These are phyloP conservation scores for Ovibos moschatus DNA, from an alignment of 2,113 vertebrate genomes.

Conservation along the genomic window DNA sequence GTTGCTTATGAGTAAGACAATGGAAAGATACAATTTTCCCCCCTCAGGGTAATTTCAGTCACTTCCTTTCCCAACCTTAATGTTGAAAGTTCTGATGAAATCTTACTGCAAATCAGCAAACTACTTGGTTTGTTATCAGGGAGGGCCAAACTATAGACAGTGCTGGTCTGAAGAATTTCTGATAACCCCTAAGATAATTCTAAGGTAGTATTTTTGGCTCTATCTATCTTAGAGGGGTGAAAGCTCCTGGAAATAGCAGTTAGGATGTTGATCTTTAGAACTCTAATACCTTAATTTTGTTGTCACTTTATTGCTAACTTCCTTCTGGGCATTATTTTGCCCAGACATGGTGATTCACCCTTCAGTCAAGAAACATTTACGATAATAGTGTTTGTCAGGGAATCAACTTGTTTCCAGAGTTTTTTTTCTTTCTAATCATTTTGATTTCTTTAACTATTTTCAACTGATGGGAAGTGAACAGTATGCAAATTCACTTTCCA, in stretches of 20 bases:
- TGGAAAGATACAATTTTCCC: neutral
- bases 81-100: neutral
- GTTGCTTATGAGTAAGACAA: neutral
- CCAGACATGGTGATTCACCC: neutral
- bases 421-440: neutral
- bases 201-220: neutral
- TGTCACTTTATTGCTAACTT: conserved; percentile 27
- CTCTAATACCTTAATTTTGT: conserved; percentile 53
- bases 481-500: neutral
- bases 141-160: neutral
- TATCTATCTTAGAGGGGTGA: neutral
- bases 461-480: neutral
- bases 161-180: neutral
- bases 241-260: neutral
- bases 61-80: neutral
- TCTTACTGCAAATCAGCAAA: conserved; percentile 1
- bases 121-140: neutral
- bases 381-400: conserved; percentile 25
- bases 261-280: neutral
- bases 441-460: neutral
- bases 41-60: neutral
- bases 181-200: neutral
- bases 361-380: conserved; percentile 38
- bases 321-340: conserved; percentile 36
- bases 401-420: neutral